Base-by-base conservation (phyloP, 2,888 invertebrate genomes). In the Chelonus formosanus region DNA sequence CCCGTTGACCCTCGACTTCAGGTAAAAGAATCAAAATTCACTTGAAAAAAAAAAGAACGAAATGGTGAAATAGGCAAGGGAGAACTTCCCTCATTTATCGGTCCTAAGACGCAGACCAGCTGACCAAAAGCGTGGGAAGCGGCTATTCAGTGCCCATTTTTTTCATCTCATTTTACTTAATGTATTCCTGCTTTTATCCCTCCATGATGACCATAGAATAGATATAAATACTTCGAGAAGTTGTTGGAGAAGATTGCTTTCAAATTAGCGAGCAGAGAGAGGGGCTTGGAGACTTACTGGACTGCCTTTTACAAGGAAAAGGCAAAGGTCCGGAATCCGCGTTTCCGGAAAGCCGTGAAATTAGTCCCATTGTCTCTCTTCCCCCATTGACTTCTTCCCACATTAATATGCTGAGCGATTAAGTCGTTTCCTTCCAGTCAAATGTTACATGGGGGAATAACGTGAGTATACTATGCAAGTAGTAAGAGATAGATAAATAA, bases 121-220 rank as follows among this genome's bases (percentile, higher is more conserved):
- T 84, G 83, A 83, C 83, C 83, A 80, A 40, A 40, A 75, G 77
- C 83, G 83, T 83, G 84, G 84, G 83, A 83, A 83, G 76, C 71
- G 72, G 73, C 74, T 73, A 70, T 72, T 67, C 71, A 47, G 47
- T 58, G 67, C 54, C 54, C 55, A 47, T 60, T 57, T 68, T 68
- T 57, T 60, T 74, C 67, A 65, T 67, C 54, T 57, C 44, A 70
- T 67, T 72, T 67, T 52, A 66, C 67, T 67, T 55, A 59, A 53
- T 45, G 20, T 58, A 60, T 70, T 62, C 60, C 20, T 48, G 63
- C 34, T 66, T 55, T 53, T 59, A 36, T 66, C 52, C 61, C 57
- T 48, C 53, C 53, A 10, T 63, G 40, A 40, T 40, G 32, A 5
- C 43, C 45, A 45, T 54, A 63, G 60, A 69, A 70, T 71, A 74